Evolutionary conservation across 2,797 vertebrate species (phyloP).

Genomic region (Brachyrhaphis roseni): DNA sequence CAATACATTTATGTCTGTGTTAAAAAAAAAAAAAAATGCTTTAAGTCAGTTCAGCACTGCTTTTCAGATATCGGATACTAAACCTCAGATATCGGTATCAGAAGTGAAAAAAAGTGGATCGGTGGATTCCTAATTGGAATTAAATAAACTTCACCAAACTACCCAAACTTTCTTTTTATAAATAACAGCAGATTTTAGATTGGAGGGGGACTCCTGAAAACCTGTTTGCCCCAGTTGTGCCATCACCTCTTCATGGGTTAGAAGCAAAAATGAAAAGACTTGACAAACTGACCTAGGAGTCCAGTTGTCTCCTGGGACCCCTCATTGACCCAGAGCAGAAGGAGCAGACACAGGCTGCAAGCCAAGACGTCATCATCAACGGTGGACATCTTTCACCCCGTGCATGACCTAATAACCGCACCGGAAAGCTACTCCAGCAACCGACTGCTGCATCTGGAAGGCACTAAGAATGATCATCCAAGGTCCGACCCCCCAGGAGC

Average conservation of each 20-base stretch:
- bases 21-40: too few species aligned
- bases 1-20: too few species aligned
- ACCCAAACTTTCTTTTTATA: not conserved
- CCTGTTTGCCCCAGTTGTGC: not conserved
- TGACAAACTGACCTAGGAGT: not conserved
- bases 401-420: not conserved
- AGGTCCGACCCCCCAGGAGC: not conserved
- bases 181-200: not conserved
- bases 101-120: too few species aligned
- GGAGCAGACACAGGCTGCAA: not conserved
- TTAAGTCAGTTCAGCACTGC: too few species aligned
- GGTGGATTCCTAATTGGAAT: too few species aligned
- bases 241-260: not conserved
- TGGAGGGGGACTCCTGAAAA: too few species aligned
- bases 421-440: not conserved
- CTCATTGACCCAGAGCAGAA: slow-evolving; percentile 1
- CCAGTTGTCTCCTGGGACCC: not conserved
- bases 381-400: not conserved
- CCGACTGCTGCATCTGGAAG: not conserved
- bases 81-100: too few species aligned
- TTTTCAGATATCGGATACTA: too few species aligned
- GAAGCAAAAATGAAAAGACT: not conserved
- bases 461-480: not conserved
- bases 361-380: slow-evolving; percentile 4
- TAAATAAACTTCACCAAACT: not conserved